A percentile compares a stretch with the other conserved stretches of the same genome.
Conservation (phyloP, 1,140 invertebrate species). For the Caenorhabditis tropicalis region DNA sequence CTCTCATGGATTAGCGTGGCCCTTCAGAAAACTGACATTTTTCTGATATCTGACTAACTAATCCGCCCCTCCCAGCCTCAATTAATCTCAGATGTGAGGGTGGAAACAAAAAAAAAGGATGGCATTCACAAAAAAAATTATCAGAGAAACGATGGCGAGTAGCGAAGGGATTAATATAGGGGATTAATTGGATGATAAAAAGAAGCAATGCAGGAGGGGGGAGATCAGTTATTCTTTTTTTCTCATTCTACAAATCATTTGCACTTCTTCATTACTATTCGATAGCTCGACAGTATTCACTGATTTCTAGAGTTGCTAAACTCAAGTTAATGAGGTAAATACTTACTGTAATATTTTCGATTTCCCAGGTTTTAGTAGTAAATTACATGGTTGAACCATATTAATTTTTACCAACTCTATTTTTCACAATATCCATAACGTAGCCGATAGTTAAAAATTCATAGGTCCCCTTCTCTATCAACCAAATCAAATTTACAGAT, state of each 20-base stretch:
- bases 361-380: background rate
- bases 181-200: constrained; percentile 44
- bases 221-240: constrained; percentile 34
- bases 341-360: background rate
- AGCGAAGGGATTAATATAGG: constrained; percentile 39
- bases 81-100: constrained; percentile 37
- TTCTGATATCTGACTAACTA: constrained; percentile 21
- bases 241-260: constrained; percentile 24
- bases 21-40: constrained; percentile 12
- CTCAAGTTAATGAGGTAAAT: constrained; percentile 14
- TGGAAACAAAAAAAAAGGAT: constrained; percentile 36
- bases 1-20: background rate
- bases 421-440: no score
- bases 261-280: background rate
- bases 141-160: constrained; percentile 28
- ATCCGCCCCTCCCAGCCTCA: background rate
- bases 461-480: background rate
- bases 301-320: background rate
- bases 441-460: no score
- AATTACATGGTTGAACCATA: background rate
- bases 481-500: background rate
- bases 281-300: no score
- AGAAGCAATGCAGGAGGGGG: background rate
- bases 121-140: constrained; percentile 9
- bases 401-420: no score